phyloP scores from a whole-genome alignment of 2,113 vertebrate genomes.

The Bucco capensis region DNA sequence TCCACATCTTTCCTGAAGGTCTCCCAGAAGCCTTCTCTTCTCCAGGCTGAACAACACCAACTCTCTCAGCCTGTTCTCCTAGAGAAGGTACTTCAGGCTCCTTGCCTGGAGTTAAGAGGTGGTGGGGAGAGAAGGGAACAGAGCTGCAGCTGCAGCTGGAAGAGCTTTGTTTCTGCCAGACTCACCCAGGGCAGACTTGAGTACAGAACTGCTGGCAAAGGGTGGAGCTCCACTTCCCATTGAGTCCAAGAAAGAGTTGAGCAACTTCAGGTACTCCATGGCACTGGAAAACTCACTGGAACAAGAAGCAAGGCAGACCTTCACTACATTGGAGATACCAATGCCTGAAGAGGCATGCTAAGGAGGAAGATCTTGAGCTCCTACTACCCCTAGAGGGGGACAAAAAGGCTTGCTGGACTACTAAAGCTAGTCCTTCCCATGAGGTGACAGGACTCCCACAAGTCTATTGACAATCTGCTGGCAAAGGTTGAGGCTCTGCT shows the following conservation, averaged over 20 bases:
- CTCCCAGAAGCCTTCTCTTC: no score
- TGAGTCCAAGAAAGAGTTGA: conserved; percentile 88
- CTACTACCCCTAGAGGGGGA: not conserved
- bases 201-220: conserved; percentile 69
- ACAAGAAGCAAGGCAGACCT: conserved; percentile 9
- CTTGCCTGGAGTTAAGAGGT: not conserved
- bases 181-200: conserved; percentile 75
- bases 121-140: not conserved
- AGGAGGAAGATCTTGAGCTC: not conserved
- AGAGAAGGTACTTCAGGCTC: not conserved
- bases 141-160: not conserved
- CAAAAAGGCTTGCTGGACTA: not conserved
- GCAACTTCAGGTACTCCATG: conserved; percentile 87
- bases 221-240: conserved; percentile 70
- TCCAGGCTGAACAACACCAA: no score
- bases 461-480: not conserved
- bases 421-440: not conserved
- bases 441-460: not conserved
- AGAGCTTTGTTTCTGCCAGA: not conserved
- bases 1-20: no score
- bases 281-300: conserved; percentile 88
- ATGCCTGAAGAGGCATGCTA: not conserved
- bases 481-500: not conserved
- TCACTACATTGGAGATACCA: not conserved
- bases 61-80: no score